Evolutionary conservation across 2,113 vertebrate species (phyloP).

Genomic region (Tauraco erythrolophus): DNA sequence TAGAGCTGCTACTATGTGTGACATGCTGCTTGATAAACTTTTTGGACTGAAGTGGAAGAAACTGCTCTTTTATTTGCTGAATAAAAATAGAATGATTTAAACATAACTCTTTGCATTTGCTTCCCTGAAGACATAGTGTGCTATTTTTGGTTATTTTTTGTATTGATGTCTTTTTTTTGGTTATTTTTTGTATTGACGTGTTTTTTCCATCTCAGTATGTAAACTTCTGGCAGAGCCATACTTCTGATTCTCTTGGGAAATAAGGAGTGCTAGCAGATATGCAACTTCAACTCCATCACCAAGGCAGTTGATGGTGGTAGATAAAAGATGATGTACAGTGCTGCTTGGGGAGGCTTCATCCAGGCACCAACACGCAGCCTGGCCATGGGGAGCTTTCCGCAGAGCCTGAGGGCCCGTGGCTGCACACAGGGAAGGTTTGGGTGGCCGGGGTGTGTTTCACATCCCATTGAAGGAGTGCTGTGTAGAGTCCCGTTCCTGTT

Average conservation of each 20-base stretch:
- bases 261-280: background rate
- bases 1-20: background rate
- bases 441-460: background rate
- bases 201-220: background rate
- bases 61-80: background rate
- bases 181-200: background rate
- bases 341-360: background rate
- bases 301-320: accelerated
- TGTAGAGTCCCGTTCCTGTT: background rate
- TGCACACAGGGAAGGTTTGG: background rate
- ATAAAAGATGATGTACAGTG: background rate
- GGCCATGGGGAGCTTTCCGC: background rate
- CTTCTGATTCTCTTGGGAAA: background rate
- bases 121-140: background rate
- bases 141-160: background rate
- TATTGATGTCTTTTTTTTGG: background rate
- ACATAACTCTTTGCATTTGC: background rate
- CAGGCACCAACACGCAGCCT: accelerated
- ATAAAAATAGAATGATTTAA: background rate
- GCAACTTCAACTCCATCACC: background rate
- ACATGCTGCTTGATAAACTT: background rate
- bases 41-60: background rate
- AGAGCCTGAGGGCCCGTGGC: background rate
- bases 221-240: background rate
- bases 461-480: accelerated